phyloP scores from a whole-genome alignment of 2,797 vertebrate genomes.

The Chromobotia macracanthus region DNA sequence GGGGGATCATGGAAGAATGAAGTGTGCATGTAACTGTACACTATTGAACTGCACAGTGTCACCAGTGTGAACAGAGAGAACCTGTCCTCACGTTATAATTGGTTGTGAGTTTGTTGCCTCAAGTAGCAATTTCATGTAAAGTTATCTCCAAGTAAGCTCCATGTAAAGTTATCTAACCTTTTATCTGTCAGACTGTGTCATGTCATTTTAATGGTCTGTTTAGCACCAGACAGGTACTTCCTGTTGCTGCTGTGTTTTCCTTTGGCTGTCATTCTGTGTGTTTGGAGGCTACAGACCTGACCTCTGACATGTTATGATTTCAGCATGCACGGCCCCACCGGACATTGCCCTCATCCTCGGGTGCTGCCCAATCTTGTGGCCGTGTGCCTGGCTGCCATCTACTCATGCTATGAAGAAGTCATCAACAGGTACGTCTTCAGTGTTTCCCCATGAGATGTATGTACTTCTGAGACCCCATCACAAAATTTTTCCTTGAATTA shows the following conservation, averaged over 20 bases:
- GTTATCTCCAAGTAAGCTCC: not conserved
- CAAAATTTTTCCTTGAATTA: conserved; percentile 35
- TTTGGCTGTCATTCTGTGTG: conserved; percentile 10
- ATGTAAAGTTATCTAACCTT: conserved; percentile 8
- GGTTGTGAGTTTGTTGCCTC: not conserved
- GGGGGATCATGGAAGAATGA: too few relatives aligned
- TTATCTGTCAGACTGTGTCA: conserved; percentile 15
- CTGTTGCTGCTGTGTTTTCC: conserved; percentile 20
- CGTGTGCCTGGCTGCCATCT: conserved; percentile 97
- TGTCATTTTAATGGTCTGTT: conserved; percentile 44
- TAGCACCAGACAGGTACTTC: conserved; percentile 19
- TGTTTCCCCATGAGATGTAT: not conserved
- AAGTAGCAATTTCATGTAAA: not conserved
- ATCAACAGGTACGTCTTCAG: conserved; percentile 94
- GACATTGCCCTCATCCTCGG: conserved; percentile 96
- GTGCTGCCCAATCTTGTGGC: conserved; percentile 98
- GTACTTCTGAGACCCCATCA: conserved; percentile 2
- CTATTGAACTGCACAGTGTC: too few relatives aligned
- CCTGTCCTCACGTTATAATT: not conserved
- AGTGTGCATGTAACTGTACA: too few relatives aligned
- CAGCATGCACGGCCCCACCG: conserved; percentile 98
- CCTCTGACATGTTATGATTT: conserved; percentile 40
- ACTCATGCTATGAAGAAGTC: conserved; percentile 98
- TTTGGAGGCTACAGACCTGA: not conserved
- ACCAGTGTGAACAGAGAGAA: too few relatives aligned